Percentiles rank a stretch among this genome's conserved stretches.
These are phyloP conservation scores for Drosophila novamexicana DNA, from an alignment of 1,140 invertebrate genomes.

Conservation along the genomic window DNA sequence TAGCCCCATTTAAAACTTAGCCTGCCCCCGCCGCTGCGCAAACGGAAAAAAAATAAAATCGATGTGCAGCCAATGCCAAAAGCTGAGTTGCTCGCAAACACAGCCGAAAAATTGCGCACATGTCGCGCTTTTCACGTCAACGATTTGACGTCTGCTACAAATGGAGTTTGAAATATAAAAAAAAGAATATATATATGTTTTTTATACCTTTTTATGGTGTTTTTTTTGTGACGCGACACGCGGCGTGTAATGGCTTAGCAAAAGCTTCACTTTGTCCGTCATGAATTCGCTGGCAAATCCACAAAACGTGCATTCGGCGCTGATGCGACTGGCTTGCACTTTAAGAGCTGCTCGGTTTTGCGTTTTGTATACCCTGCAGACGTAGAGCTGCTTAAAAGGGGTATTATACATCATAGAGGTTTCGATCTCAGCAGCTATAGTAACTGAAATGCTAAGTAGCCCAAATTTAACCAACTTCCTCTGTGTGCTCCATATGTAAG, in stretches of 20 bases:
- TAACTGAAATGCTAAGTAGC: not conserved
- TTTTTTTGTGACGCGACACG: conserved; percentile 28
- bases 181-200: conserved; percentile 12
- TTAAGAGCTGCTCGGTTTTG: conserved; percentile 49
- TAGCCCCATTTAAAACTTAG: conserved; percentile 6
- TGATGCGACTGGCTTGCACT: conserved; percentile 45
- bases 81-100: conserved; percentile 14
- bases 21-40: not conserved
- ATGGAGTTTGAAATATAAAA: conserved; percentile 33
- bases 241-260: conserved; percentile 62
- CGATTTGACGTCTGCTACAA: conserved; percentile 42
- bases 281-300: conserved; percentile 70
- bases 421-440: not conserved
- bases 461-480: not conserved
- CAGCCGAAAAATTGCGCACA: conserved; percentile 32
- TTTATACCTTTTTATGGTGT: conserved; percentile 31
- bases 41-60: conserved; percentile 12
- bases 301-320: conserved; percentile 55
- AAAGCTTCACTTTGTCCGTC: conserved; percentile 72
- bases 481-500: conserved; percentile 37
- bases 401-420: not conserved
- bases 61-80: conserved; percentile 34
- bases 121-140: conserved; percentile 55
- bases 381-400: not conserved
- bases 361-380: not conserved